Percentiles rank a stretch among this genome's conserved stretches.
These are phyloP conservation scores for Morpho achilles DNA, from an alignment of 2,888 invertebrate species.

Conservation along the genomic window DNA sequence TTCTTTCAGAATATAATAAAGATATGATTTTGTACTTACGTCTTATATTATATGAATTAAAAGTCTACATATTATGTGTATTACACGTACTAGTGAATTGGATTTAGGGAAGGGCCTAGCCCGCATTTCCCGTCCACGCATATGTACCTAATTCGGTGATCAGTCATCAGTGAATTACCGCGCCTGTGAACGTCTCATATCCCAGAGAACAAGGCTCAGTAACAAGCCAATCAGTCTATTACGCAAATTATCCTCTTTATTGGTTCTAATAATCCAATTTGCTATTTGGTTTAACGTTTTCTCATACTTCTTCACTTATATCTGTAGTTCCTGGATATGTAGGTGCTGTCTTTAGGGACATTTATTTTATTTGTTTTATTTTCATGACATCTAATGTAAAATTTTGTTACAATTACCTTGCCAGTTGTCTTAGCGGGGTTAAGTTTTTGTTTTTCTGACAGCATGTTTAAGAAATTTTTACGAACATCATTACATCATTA, in stretches of 20 bases:
- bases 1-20: too few relatives aligned
- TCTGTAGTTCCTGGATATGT: too few relatives aligned
- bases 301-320: background rate
- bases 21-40: too few relatives aligned
- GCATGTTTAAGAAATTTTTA: too few relatives aligned
- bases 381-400: too few relatives aligned
- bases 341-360: too few relatives aligned
- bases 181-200: slow-evolving; percentile 21
- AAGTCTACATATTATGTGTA: background rate
- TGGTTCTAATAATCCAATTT: slow-evolving; percentile 22
- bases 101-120: slow-evolving; percentile 13
- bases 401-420: too few relatives aligned
- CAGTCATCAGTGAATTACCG: slow-evolving; percentile 16
- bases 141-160: slow-evolving; percentile 21
- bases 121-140: slow-evolving; percentile 21
- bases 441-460: too few relatives aligned
- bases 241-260: slow-evolving; percentile 23
- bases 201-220: slow-evolving; percentile 18
- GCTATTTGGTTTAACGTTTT: slow-evolving; percentile 14
- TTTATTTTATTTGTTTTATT: too few relatives aligned
- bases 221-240: slow-evolving; percentile 25
- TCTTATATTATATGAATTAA: background rate
- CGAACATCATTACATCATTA: too few relatives aligned
- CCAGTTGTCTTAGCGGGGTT: too few relatives aligned
- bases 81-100: slow-evolving; percentile 2